These are phyloP conservation scores for Priocnemis perturbator DNA, from an alignment of 2,888 invertebrate species.

Conservation along the genomic window DNA sequence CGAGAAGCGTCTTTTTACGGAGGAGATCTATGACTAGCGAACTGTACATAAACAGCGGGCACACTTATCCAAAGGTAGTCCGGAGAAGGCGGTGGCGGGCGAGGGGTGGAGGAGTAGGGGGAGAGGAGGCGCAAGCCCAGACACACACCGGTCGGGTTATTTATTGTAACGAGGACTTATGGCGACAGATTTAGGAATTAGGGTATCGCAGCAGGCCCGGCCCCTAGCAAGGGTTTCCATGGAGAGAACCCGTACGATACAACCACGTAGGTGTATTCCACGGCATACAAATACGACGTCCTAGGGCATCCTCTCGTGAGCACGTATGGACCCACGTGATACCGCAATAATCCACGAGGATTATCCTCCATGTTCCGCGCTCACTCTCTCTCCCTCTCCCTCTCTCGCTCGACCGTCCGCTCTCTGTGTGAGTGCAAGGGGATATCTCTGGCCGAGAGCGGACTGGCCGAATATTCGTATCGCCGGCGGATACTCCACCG, in stretches of 20 bases:
- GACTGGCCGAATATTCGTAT: constrained; percentile 70
- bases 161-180: constrained; percentile 76
- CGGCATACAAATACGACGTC: constrained; percentile 64
- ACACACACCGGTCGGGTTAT: constrained; percentile 68
- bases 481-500: constrained; percentile 56
- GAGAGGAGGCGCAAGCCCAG: constrained; percentile 57
- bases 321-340: constrained; percentile 74
- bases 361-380: constrained; percentile 70
- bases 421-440: constrained; percentile 39
- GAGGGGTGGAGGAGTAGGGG: constrained; percentile 32
- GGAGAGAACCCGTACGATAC: constrained; percentile 62
- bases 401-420: constrained; percentile 1
- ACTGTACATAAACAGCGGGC: constrained; percentile 26
- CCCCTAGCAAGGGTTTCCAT: constrained; percentile 69
- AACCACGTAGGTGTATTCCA: constrained; percentile 60
- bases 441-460: constrained; percentile 56
- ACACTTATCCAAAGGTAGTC: constrained; percentile 49
- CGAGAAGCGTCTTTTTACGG: constrained; percentile 33
- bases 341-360: constrained; percentile 75
- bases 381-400: constrained; percentile 48
- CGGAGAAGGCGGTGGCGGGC: constrained; percentile 39
- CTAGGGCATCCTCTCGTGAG: constrained; percentile 63
- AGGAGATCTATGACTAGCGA: constrained; percentile 35
- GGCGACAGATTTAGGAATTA: constrained; percentile 76
- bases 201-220: constrained; percentile 74